These are phyloP conservation scores for Nymphalis c-album DNA, from an alignment of 2,888 invertebrate species.

Conservation along the genomic window DNA sequence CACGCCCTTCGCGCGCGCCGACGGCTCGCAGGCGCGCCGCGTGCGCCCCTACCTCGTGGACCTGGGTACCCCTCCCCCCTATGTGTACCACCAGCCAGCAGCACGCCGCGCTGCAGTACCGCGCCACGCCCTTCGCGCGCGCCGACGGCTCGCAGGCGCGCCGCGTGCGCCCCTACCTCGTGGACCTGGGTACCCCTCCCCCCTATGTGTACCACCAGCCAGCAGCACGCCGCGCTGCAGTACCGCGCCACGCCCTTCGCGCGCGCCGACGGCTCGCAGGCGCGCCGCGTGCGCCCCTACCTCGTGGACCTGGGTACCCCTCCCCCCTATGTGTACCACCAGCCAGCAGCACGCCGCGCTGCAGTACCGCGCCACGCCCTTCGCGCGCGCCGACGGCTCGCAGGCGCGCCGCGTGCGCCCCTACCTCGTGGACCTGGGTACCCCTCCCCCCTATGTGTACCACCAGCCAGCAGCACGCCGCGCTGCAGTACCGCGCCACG, in stretches of 20 bases:
- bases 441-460: conserved; percentile 71
- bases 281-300: conserved; percentile 93
- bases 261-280: conserved; percentile 88
- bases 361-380: conserved; percentile 95
- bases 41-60: conserved; percentile 98
- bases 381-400: conserved; percentile 88
- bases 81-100: conserved; percentile 99
- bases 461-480: conserved; percentile 99
- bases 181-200: conserved; percentile 87
- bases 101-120: conserved; percentile 97
- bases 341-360: conserved; percentile 99
- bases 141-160: conserved; percentile 90
- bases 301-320: conserved; percentile 92
- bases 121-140: conserved; percentile 90
- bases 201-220: conserved; percentile 97
- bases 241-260: conserved; percentile 93
- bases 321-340: conserved; percentile 86
- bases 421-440: conserved; percentile 96
- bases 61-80: conserved; percentile 81
- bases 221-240: conserved; percentile 98
- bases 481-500: conserved; percentile 95
- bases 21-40: conserved; percentile 89
- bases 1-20: conserved; percentile 88
- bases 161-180: conserved; percentile 94
- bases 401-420: conserved; percentile 91